Evolutionary conservation across 2,888 invertebrate genomes (phyloP).

Genomic region (Bimastos eiseni): DNA sequence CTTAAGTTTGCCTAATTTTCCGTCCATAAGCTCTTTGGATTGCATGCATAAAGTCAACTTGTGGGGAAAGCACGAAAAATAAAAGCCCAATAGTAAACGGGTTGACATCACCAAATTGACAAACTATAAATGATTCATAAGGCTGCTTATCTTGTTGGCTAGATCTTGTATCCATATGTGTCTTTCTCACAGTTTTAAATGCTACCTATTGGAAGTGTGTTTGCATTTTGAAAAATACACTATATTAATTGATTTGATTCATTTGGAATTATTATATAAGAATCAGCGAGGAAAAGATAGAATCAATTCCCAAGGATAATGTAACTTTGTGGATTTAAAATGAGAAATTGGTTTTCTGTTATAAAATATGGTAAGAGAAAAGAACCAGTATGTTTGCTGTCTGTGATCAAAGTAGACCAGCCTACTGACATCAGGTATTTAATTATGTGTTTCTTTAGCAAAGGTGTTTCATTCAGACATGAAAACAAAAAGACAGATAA

Average conservation of each 20-base stretch:
- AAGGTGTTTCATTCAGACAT: neutral
- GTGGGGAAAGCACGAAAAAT: neutral
- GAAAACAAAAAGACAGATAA: neutral
- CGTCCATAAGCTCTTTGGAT: neutral
- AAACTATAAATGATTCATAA: neutral
- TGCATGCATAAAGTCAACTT: neutral
- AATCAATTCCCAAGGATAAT: neutral
- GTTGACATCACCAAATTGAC: neutral
- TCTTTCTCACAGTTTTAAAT: neutral
- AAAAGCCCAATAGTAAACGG: neutral
- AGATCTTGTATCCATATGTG: neutral
- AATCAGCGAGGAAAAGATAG: neutral
- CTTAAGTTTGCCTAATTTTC: neutral
- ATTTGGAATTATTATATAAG: neutral
- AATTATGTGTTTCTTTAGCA: neutral
- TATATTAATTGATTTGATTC: neutral
- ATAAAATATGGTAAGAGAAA: neutral
- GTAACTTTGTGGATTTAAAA: neutral
- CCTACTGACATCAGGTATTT: neutral
- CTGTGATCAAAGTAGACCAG: neutral
- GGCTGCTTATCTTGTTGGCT: neutral
- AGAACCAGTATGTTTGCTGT: slow-evolving; percentile 13
- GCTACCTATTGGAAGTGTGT: neutral
- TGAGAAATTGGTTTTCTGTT: neutral
- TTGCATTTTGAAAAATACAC: neutral